Evolutionary conservation across 1,140 invertebrate genomes (phyloP).

Genomic region (Metaphire vulgaris): DNA sequence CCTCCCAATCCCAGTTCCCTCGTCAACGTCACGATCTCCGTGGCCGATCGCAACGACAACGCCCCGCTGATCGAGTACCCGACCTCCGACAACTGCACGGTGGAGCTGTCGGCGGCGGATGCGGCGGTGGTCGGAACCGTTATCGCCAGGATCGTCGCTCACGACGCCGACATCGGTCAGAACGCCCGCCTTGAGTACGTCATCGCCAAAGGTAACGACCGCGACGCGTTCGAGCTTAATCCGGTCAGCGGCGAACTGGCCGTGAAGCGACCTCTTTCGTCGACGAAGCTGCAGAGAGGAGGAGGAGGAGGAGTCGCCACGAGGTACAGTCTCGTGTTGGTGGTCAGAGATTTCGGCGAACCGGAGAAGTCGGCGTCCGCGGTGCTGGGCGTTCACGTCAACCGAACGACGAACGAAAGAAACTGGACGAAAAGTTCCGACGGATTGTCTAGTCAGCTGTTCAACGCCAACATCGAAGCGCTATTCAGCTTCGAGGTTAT

Average conservation of each 20-base stretch:
- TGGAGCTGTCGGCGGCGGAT: not conserved
- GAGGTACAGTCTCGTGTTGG: not conserved
- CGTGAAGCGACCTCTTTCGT: not conserved
- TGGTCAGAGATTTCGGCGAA: conserved; percentile 18
- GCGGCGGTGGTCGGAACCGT: not conserved
- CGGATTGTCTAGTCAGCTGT: not conserved
- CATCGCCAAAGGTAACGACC: conserved; percentile 23
- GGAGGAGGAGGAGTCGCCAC: too few relatives aligned
- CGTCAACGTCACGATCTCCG: conserved; percentile 23
- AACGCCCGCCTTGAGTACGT: conserved; percentile 24
- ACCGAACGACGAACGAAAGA: not conserved
- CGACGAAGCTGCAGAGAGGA: too few relatives aligned
- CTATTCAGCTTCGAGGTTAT: not conserved
- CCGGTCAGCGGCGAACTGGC: conserved; percentile 11
- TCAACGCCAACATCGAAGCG: not conserved
- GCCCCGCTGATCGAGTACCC: conserved; percentile 25
- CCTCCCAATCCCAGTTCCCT: not conserved
- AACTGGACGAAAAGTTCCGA: not conserved
- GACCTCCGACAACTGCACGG: conserved; percentile 4
- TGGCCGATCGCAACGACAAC: conserved; percentile 29
- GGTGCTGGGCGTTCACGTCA: not conserved
- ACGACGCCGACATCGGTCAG: conserved; percentile 26
- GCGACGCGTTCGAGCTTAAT: conserved; percentile 20
- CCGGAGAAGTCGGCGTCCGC: conserved; percentile 9
- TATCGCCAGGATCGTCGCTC: conserved; percentile 19